A percentile compares a stretch with the other conserved stretches of the same genome.
phyloP scores from a whole-genome alignment of 2,797 vertebrate species.

The Sebastes taczanowskii region DNA sequence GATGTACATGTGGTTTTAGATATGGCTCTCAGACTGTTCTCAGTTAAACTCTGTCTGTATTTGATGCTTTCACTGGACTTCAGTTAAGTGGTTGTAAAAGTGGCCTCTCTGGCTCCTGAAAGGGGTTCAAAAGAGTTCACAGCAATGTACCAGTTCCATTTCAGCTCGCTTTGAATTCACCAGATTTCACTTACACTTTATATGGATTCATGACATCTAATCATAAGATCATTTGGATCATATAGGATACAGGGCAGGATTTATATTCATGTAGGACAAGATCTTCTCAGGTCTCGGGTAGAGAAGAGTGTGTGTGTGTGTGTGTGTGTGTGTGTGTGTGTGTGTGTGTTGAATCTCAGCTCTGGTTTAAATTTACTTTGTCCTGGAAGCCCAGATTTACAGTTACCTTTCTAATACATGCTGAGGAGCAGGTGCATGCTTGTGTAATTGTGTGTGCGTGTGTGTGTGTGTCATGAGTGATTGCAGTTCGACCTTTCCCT shows the following conservation, averaged over 20 bases:
- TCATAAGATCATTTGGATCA: not conserved
- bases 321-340: not conserved
- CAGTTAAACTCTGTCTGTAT: not conserved
- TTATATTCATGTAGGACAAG: not conserved
- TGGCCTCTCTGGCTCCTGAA: not conserved
- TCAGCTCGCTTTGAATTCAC: not conserved
- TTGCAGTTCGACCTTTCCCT: conserved; percentile 69
- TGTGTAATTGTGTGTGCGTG: conserved; percentile 23
- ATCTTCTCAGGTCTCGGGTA: not conserved
- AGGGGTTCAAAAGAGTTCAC: not conserved
- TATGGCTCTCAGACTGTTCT: not conserved
- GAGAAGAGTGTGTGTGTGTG: not conserved
- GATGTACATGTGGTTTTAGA: not conserved
- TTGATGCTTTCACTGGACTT: not conserved
- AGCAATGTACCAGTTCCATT: not conserved
- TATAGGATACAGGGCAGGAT: not conserved
- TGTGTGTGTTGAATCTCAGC: not conserved
- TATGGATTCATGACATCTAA: not conserved
- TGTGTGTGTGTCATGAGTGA: conserved; percentile 49
- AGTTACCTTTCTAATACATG: conserved; percentile 25
- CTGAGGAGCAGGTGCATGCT: conserved; percentile 55
- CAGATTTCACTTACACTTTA: not conserved
- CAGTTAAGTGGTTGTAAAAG: not conserved
- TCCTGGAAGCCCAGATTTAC: conserved; percentile 11
- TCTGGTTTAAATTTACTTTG: conserved; percentile 8